Evolutionary conservation across 2,113 vertebrate genomes (phyloP).

Genomic region (Acanthochromis polyacanthus): DNA sequence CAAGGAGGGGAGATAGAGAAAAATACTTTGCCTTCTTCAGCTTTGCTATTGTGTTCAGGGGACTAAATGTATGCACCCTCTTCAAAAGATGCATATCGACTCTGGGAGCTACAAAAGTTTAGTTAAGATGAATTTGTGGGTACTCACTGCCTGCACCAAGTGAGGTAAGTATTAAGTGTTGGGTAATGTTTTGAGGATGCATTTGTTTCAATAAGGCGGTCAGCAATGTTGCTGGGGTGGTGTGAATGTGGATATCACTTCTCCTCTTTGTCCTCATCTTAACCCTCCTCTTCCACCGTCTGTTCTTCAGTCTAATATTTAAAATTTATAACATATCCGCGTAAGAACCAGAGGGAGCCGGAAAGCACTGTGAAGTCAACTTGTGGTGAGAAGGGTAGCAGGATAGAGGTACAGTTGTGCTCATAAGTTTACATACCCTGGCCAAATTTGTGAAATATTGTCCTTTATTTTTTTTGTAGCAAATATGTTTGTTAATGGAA

Average conservation of each 20-base stretch:
- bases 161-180: slow-evolving; percentile 41
- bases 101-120: slow-evolving; percentile 56
- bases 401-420: too few species aligned
- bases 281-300: background rate
- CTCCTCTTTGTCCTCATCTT: slow-evolving; percentile 42
- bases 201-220: slow-evolving; percentile 64
- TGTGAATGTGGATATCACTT: slow-evolving; percentile 46
- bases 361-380: too few species aligned
- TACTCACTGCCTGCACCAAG: slow-evolving; percentile 44
- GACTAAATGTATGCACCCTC: slow-evolving; percentile 64
- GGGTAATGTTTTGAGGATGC: slow-evolving; percentile 55
- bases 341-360: too few species aligned
- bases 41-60: slow-evolving; percentile 64
- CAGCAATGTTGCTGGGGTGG: slow-evolving; percentile 11
- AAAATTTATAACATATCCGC: too few species aligned
- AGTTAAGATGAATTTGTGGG: slow-evolving; percentile 56
- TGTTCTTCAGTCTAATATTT: background rate
- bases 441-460: too few species aligned
- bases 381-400: too few species aligned
- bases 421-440: too few species aligned
- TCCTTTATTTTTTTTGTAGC: too few species aligned
- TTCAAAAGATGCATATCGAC: slow-evolving; percentile 72
- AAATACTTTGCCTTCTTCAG: slow-evolving; percentile 58
- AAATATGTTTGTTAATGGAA: too few species aligned
- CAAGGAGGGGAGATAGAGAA: slow-evolving; percentile 57